Evolutionary conservation across 2,888 invertebrate species (phyloP).

Genomic region (Cenopis cana): DNA sequence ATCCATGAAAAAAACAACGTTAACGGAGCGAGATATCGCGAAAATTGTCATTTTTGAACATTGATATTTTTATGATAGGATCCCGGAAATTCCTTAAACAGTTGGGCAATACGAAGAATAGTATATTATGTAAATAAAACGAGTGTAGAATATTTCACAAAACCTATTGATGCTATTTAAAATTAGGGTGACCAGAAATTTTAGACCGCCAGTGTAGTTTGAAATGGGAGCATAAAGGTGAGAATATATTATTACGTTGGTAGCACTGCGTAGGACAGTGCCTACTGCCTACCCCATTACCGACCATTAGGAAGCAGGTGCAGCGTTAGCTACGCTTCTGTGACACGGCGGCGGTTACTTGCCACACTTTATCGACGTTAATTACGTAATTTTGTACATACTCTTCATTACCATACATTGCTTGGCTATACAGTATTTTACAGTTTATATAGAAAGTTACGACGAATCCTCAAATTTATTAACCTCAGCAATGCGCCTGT

Average conservation of each 20-base stretch:
- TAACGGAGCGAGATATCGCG: too few relatives aligned
- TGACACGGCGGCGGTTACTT: slow-evolving; percentile 25
- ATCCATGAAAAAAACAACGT: too few relatives aligned
- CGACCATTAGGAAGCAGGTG: slow-evolving; percentile 38
- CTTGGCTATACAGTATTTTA: not conserved
- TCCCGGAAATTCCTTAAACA: too few relatives aligned
- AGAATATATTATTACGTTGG: slow-evolving; percentile 8
- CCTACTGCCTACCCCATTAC: slow-evolving; percentile 26
- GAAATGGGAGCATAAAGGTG: slow-evolving; percentile 12
- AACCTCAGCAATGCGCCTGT: too few relatives aligned
- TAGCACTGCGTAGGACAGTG: slow-evolving; percentile 22
- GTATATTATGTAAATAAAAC: too few relatives aligned
- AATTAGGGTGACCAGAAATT: too few relatives aligned
- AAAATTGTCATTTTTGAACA: too few relatives aligned
- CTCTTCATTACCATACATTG: not conserved
- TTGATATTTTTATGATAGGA: too few relatives aligned
- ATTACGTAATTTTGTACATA: not conserved
- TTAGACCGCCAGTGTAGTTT: too few relatives aligned
- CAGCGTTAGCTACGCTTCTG: slow-evolving; percentile 39
- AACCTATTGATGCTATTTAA: too few relatives aligned
- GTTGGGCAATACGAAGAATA: too few relatives aligned
- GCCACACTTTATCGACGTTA: slow-evolving; percentile 26
- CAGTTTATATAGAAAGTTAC: not conserved
- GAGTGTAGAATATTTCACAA: too few relatives aligned
- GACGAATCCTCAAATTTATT: not conserved